Base-by-base conservation (phyloP, 2,113 vertebrate genomes). In the Serinus canaria region DNA sequence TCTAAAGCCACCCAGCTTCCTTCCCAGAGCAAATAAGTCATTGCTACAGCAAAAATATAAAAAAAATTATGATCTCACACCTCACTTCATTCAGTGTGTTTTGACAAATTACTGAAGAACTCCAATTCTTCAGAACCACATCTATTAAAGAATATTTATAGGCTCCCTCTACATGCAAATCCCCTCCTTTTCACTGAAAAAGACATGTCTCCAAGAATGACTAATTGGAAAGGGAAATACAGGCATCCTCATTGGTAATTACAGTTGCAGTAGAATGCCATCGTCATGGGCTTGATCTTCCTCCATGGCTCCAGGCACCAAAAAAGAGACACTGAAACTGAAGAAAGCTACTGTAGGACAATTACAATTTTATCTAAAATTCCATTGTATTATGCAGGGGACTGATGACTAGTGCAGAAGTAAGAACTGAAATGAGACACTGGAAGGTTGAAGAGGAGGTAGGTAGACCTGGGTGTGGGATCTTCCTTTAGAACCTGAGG, bases 31-130 rank as follows among this genome's bases (percentile, higher is more conserved):
- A 88, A 91, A 43, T 49, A 94, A 91, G 78, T 76, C n/a, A 82
- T 46, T 69, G 58, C 23, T 80, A 30, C 1, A 11, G 35, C 0
- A 86, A 73, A 91, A 66, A 69, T n/a, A n/a, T n/a, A 91, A 43
- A 67, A 60, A 63, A n/a, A n/a, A n/a, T n/a, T n/a, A n/a, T n/a
- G n/a, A 89, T 69, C 58, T 79, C 75, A 89, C 10, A 33, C 20
- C 53, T 81, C 0, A 0, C 28, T 92, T 91, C 16, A 15, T 77
- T 85, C 0, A 0, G 10, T 87, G 27, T 94, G 63, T 85, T 96
- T 95, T 95, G 93, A 95, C 82, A 94, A 82, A 91, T 77, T 77
- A 80, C 68, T 74, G 59, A 89, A 94, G 33, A 92, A 63, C 67
- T 77, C 37, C 15, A 73, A 31, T 91, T 97, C 66, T 87, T 89